A percentile compares a stretch with the other conserved stretches of the same genome.
Evolutionary conservation across 2,113 vertebrate species (phyloP).

Genomic region (Hemibagrus wyckioides): DNA sequence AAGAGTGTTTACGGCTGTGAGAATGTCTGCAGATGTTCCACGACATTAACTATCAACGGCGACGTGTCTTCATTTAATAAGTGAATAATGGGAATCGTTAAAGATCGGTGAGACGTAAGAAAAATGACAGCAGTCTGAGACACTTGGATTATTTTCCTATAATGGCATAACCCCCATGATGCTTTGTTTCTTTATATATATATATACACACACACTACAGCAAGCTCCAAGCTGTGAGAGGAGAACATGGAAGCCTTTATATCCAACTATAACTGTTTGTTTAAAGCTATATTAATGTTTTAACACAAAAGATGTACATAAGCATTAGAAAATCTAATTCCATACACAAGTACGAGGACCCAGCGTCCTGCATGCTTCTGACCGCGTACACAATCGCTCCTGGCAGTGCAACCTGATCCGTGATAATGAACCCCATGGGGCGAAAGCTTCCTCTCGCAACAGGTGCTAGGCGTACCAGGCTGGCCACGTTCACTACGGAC

Average conservation of each 20-base stretch:
- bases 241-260: background rate
- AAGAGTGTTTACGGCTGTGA: background rate
- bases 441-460: constrained; percentile 75
- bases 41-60: background rate
- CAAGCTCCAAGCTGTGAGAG: background rate
- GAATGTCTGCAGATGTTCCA: background rate
- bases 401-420: constrained; percentile 72
- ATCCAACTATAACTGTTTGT: background rate
- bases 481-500: constrained; percentile 57
- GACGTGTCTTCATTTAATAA: background rate
- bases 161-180: background rate
- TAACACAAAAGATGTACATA: background rate
- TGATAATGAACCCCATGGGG: constrained; percentile 74
- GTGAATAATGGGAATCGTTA: background rate
- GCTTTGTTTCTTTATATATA: background rate
- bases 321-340: background rate
- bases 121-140: background rate
- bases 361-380: constrained; percentile 35
- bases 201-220: background rate
- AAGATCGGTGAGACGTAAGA: background rate
- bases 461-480: constrained; percentile 75
- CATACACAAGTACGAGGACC: background rate
- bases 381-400: constrained; percentile 44
- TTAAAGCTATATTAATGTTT: background rate
- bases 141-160: background rate